Base-by-base conservation (phyloP, 1,140 invertebrate species). In the Pogonomyrmex barbatus region DNA sequence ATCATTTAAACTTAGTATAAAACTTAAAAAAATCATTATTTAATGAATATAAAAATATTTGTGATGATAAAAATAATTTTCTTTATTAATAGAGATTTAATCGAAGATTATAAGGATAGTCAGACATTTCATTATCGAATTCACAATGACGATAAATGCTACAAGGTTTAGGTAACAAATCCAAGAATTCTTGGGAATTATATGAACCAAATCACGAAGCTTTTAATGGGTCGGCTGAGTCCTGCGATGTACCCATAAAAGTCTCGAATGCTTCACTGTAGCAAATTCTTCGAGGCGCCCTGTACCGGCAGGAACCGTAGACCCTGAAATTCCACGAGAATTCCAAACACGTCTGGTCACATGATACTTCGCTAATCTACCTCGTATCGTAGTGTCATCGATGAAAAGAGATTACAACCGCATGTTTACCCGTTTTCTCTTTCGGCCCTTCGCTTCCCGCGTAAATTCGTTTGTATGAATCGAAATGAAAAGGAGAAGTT, bases 241-340 rank as follows among this genome's bases (percentile, higher is more conserved):
- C 65, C 42, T 65, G 60, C 50, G 84, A 89, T 58, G 85, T 67
- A 58, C 45, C 88, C 89, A 79, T 90, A 90, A 87, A 90, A 90
- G 88, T 87, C 76, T 88, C 24, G n/a, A 47, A 62, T 73, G 65
- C 47, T 60, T 76, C 63, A 76, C 85, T 89, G 87, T 89, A 91
- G 88, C 85, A 88, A 91, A 90, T 91, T 91, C 90, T 91, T 88
- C 62, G 67, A 89, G 89, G 86, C 87, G 89, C 88, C 73, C 87
- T 81, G 89, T 17, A 83, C 79, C 71, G 76, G 73, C 56, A 79
- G 75, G 70, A 84, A 82, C 45, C 83, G 75, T 52, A 70, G 87
- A 82, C 85, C 87, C 67, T 82, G 85, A 90, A 89, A 90, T 90
- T 90, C 89, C 89, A 90, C 24, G 88, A 42, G 89, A 89, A 90